These are phyloP conservation scores for Epinotia bilunana DNA, from an alignment of 2,888 invertebrate species.

Conservation along the genomic window DNA sequence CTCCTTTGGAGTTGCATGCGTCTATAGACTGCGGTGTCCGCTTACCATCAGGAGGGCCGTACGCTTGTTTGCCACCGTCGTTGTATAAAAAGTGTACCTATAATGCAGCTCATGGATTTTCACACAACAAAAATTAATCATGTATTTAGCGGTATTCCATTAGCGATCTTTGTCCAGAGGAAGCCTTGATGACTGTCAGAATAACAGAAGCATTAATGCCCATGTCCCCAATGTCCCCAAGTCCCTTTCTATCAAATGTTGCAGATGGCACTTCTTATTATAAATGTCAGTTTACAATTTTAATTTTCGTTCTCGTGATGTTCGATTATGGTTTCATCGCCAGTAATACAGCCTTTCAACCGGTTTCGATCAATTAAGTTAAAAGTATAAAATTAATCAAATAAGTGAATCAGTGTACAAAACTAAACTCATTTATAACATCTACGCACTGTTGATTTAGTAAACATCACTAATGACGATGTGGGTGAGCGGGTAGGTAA, in stretches of 20 bases:
- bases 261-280: background rate
- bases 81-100: too few relatives aligned
- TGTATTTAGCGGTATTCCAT: too few relatives aligned
- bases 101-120: background rate
- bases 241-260: too few relatives aligned
- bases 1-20: too few relatives aligned
- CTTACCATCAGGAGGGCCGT: too few relatives aligned
- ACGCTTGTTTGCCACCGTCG: too few relatives aligned
- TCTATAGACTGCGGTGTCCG: too few relatives aligned
- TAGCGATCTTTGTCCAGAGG: too few relatives aligned
- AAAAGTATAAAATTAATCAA: slow-evolving; percentile 6
- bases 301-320: too few relatives aligned
- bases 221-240: too few relatives aligned
- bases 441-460: slow-evolving; percentile 33
- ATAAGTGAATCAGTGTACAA: slow-evolving; percentile 25
- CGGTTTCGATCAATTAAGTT: background rate
- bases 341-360: background rate
- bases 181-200: too few relatives aligned
- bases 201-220: too few relatives aligned
- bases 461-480: slow-evolving; percentile 44
- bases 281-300: background rate
- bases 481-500: slow-evolving; percentile 33
- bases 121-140: background rate
- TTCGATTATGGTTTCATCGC: background rate
- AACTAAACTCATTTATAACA: slow-evolving; percentile 36